Evolutionary conservation across 35 echinoderm and acorn worm genomes (phyloP).

Genomic region (Acanthaster planci): DNA sequence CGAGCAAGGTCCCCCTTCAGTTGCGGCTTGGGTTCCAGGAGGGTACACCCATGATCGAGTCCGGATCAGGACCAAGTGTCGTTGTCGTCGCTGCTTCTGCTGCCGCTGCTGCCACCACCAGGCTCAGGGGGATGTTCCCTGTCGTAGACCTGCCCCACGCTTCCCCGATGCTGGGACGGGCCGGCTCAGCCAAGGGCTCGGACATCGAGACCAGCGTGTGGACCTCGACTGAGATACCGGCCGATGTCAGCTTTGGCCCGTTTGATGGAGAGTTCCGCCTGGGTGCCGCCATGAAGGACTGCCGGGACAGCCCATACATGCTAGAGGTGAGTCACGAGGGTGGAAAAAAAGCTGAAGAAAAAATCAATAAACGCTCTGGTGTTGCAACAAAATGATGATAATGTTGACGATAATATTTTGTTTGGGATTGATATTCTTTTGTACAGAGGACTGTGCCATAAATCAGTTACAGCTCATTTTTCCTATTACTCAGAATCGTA

Average conservation of each 20-base stretch:
- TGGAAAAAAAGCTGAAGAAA: background rate
- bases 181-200: constrained; percentile 7
- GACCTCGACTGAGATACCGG: constrained; percentile 46
- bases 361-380: too few relatives aligned
- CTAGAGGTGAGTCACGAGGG: constrained; percentile 32
- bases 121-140: constrained; percentile 1
- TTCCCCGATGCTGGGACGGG: constrained; percentile 2
- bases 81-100: background rate
- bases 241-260: constrained; percentile 42
- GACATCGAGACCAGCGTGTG: constrained; percentile 59
- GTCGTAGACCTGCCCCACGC: background rate
- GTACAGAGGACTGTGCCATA: too few relatives aligned
- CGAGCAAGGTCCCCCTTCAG: background rate
- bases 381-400: too few relatives aligned
- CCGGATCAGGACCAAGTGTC: background rate
- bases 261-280: constrained; percentile 48
- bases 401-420: too few relatives aligned
- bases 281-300: constrained; percentile 36
- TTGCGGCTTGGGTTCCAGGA: background rate
- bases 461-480: too few relatives aligned
- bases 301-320: constrained; percentile 43
- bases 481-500: too few relatives aligned
- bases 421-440: too few relatives aligned
- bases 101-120: background rate
- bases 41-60: constrained; percentile 8